Base-by-base conservation (phyloP, 2,113 vertebrate genomes). In the Ellobius talpinus region DNA sequence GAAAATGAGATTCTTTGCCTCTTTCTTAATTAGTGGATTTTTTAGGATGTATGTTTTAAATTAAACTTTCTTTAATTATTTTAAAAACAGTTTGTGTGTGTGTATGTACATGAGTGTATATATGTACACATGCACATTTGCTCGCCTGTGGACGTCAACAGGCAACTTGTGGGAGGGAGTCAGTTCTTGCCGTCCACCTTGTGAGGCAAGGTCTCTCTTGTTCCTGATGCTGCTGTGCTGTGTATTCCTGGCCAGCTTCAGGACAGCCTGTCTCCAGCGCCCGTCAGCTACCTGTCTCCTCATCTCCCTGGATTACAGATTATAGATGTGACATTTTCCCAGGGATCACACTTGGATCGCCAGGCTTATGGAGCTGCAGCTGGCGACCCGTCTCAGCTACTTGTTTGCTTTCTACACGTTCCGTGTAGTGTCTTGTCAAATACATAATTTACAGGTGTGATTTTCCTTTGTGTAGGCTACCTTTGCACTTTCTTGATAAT, bases 1-100 rank as follows among this genome's bases (percentile, higher is more conserved):
- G 70, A 90, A 52, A 93, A 97, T 91, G 12, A 90, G 31, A 76
- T 88, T 33, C 33, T 94, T 95, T 94, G 65, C 55, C 16, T 1
- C 5, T 91, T 94, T 96, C 45, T 84, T 68, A 89, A 33, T 58
- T 52, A 55, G 36, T 55, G 36, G 58, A 10, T 55, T 3, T 3
- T 85, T 74, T 66, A 23, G 61, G 52, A 8, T 87, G 77, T 77
- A 81, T 73, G n/a, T 79, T 89, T 73, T 78, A 84, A 84, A 42
- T 39, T 58, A 58, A 42, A 76, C 42, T 58, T 96, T 52, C 85
- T 29, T 39, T 84, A 29, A 16, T 84, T 42, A 61, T 63, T 82
- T 58, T 82, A 26, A 42, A 84, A 36, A 42, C 24, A 7, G 24
- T 9, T 55, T 47, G 42, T 7, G 12, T 47, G 26, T 17, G 24